A percentile compares a stretch with the other conserved stretches of the same genome.
These are phyloP conservation scores for Leguminivora glycinivorella DNA, from an alignment of 1,140 invertebrate genomes.

Conservation along the genomic window DNA sequence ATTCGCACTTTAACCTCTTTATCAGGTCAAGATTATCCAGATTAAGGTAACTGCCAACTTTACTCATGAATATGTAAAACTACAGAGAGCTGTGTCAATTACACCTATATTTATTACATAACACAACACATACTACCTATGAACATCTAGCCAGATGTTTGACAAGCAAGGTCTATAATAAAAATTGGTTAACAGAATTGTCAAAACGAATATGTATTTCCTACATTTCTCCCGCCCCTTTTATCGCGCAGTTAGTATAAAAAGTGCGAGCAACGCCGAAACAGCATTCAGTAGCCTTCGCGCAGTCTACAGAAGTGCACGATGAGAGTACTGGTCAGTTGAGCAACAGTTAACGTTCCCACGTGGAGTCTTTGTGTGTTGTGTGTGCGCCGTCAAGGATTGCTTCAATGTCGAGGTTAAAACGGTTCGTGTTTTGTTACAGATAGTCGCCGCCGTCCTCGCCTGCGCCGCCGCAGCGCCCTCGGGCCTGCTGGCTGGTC, in stretches of 20 bases:
- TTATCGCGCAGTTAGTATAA: not conserved
- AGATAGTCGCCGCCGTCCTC: slow-evolving; percentile 64
- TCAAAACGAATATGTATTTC: slow-evolving; percentile 47
- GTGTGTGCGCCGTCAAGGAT: slow-evolving; percentile 5
- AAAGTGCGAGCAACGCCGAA: not conserved
- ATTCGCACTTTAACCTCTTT: not conserved
- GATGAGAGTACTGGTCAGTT: slow-evolving; percentile 27
- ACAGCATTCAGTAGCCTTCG: slow-evolving; percentile 29
- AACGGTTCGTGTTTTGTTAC: slow-evolving; percentile 50
- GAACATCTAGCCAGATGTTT: not conserved
- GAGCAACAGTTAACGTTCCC: not conserved
- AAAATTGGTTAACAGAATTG: slow-evolving; percentile 28
- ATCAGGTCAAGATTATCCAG: not conserved
- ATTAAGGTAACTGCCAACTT: not conserved
- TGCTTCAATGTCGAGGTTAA: not conserved
- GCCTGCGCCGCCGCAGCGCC: slow-evolving; percentile 63
- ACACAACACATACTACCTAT: no score
- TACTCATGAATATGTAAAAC: not conserved
- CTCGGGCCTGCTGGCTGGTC: slow-evolving; percentile 60
- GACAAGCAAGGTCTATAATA: not conserved
- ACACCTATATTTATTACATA: no score
- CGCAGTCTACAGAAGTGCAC: slow-evolving; percentile 27
- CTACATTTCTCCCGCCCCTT: slow-evolving; percentile 26
- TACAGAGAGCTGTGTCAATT: not conserved
- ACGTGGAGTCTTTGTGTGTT: not conserved